These are phyloP conservation scores for Podargus strigoides DNA, from an alignment of 2,797 vertebrate species.

Conservation along the genomic window DNA sequence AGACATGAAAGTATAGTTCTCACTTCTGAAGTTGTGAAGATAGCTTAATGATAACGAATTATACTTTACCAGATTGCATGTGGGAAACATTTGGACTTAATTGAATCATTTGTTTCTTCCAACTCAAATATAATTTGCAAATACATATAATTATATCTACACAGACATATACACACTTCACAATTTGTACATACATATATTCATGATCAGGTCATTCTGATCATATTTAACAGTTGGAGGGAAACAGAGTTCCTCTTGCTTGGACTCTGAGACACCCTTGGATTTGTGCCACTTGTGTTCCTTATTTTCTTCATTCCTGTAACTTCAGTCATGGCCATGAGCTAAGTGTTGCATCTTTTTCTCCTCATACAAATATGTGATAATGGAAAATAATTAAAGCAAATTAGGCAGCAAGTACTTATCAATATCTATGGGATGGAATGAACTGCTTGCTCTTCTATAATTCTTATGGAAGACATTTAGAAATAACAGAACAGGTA, in stretches of 20 bases:
- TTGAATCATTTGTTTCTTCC: slow-evolving; percentile 38
- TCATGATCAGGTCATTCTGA: background rate
- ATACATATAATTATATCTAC: slow-evolving; percentile 15
- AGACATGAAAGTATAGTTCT: slow-evolving; percentile 4
- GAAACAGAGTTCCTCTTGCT: background rate
- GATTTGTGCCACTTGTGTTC: background rate
- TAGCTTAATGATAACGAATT: slow-evolving; percentile 48
- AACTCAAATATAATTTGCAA: slow-evolving; percentile 27
- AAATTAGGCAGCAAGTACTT: background rate
- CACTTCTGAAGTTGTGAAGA: background rate
- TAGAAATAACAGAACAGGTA: background rate
- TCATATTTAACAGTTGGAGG: background rate
- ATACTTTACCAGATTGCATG: slow-evolving; percentile 14
- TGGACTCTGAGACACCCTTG: background rate
- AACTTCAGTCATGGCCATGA: background rate
- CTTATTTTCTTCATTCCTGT: background rate
- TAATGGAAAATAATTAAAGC: background rate
- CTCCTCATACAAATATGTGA: background rate
- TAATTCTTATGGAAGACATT: background rate
- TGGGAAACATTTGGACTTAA: slow-evolving; percentile 48
- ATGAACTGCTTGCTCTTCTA: background rate
- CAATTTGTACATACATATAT: background rate
- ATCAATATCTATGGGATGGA: background rate
- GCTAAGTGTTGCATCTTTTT: background rate
- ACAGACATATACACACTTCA: background rate